Evolutionary conservation across 2,113 vertebrate species (phyloP), one percentile per base, ranked within the genome.

Genomic region (Leptobrachium leishanense): DNA sequence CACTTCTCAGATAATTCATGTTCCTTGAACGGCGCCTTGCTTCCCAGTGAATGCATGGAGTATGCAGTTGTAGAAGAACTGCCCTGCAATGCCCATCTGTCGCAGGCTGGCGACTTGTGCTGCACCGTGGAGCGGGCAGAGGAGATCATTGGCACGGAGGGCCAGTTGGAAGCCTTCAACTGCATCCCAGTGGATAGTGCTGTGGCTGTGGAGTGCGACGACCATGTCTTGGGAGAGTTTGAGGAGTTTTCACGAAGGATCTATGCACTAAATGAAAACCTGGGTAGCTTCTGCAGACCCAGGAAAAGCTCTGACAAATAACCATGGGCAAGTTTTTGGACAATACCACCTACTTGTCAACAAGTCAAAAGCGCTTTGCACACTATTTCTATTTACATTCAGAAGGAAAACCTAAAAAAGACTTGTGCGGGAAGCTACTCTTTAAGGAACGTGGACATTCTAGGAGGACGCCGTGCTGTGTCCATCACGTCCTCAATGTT

Each of bases 201-300:
- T 0, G 95, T 99, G 13, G 98, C 97, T 0, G 98, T 99, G 79
- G 98, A 99, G 83, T 96, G 95, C 1, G 98, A 99, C 0, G 98
- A 98, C 9, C 98, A 99, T 86, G 98, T 99, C 42, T 91, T 99
- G 63, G 97, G 96, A 0, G 98, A 99, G 82, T 97, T 99, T 1
- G 96, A 98, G 84, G 98, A 99, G 89, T 98, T 98, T 90, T 98
- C 97, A 12, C 91, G 96, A 20, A 95, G 98, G 88, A 99, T 99
- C 90, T 98, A 94, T 69, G 97, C 98, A 84, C 94, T 99, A 79
- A 99, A 93, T 0, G 95, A 98, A 84, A 98, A 97, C 65, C 88
- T 96, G 85, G 96, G 97, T 84, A 97, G 95, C 87, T 99, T 98
- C 88, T 95, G 96, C 54, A 86, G 96, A 10, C 95, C 96, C 0